These are phyloP conservation scores for Anadara kagoshimensis DNA, from an alignment of 1,140 invertebrate species.

Conservation along the genomic window DNA sequence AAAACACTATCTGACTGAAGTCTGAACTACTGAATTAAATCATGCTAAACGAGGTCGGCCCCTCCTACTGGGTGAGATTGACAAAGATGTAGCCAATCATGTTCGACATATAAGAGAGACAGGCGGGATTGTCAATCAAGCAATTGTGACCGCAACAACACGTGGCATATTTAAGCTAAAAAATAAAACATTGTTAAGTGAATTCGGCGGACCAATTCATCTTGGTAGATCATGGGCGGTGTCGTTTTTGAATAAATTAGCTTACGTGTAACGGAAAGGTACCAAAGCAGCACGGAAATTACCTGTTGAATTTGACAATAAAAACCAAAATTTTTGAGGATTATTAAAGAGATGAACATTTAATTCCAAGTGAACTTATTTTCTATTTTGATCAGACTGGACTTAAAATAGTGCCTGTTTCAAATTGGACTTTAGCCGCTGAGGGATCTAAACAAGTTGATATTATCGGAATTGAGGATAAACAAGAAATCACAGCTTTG, in stretches of 20 bases:
- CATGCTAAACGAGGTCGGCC: neutral
- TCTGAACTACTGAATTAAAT: neutral
- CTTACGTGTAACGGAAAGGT: constrained; percentile 17
- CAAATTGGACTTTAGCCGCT: constrained; percentile 14
- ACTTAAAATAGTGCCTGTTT: constrained; percentile 26
- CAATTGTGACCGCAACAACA: neutral
- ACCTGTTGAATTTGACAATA: constrained; percentile 3
- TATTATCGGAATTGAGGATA: constrained; percentile 23
- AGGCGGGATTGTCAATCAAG: neutral
- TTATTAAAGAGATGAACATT: neutral
- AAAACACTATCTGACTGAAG: neutral
- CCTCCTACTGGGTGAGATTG: neutral
- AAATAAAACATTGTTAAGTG: neutral
- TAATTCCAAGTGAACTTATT: constrained; percentile 3
- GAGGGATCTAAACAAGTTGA: constrained; percentile 21
- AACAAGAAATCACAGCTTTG: constrained; percentile 26
- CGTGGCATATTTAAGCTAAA: neutral
- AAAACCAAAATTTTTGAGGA: no score
- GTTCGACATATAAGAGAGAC: neutral
- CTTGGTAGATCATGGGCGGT: neutral
- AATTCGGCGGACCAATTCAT: neutral
- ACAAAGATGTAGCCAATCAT: neutral
- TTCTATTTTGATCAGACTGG: constrained; percentile 7
- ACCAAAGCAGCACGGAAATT: constrained; percentile 13
- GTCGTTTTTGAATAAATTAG: constrained; percentile 1